phyloP scores from a whole-genome alignment of 2,113 vertebrate genomes.

The Eolophus roseicapilla region DNA sequence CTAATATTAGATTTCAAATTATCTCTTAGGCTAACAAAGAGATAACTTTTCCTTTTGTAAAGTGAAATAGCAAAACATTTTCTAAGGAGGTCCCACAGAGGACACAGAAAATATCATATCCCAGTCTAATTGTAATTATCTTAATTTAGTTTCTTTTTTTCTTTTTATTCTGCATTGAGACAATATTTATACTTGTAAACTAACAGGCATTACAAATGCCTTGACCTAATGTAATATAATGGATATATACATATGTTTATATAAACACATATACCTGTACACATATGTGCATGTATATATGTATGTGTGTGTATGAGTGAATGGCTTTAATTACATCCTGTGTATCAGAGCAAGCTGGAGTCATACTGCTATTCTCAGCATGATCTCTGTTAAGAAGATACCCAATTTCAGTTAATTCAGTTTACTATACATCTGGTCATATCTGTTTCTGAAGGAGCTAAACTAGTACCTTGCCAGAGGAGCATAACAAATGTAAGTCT shows the following conservation, averaged over 20 bases:
- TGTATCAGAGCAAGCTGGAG: neutral
- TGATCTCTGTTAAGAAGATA: neutral
- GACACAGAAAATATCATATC: neutral
- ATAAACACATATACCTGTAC: neutral
- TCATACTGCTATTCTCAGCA: neutral
- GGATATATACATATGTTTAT: neutral
- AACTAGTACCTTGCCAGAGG: neutral
- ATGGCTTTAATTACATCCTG: neutral
- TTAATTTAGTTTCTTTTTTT: neutral
- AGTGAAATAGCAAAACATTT: neutral
- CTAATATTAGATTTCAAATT: slow-evolving; percentile 4
- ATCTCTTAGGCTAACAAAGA: neutral
- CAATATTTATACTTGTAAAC: neutral
- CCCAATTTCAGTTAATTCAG: neutral
- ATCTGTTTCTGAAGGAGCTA: neutral
- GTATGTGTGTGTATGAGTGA: neutral
- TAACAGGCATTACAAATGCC: neutral
- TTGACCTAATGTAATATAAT: neutral
- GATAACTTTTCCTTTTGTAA: neutral
- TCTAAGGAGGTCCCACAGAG: neutral
- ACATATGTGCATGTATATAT: neutral
- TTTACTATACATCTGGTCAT: neutral
- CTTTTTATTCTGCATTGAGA: neutral
- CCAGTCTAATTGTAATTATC: neutral
- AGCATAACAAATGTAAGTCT: neutral